These are phyloP conservation scores for Gastrophysa polygoni DNA, from an alignment of 2,888 invertebrate genomes.

Conservation along the genomic window DNA sequence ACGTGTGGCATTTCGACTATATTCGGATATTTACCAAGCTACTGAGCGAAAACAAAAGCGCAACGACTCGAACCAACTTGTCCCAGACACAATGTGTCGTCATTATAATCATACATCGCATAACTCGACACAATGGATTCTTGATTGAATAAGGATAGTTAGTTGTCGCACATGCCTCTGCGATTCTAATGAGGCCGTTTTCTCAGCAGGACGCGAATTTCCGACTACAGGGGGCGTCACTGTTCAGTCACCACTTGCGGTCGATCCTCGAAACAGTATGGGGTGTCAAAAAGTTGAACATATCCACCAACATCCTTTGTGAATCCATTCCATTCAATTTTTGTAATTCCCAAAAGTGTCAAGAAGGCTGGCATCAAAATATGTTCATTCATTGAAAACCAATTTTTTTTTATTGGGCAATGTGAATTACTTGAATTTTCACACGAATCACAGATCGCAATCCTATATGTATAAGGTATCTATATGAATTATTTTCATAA, in stretches of 20 bases:
- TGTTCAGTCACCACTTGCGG: slow-evolving; percentile 10
- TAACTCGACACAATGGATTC: slow-evolving; percentile 41
- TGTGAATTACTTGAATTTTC: too few species aligned
- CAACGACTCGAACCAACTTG: not conserved
- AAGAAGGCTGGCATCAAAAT: too few species aligned
- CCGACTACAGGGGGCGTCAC: slow-evolving; percentile 22
- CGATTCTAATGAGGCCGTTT: slow-evolving; percentile 47
- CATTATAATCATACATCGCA: slow-evolving; percentile 36
- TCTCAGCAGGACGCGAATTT: slow-evolving; percentile 38
- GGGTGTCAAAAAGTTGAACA: too few species aligned
- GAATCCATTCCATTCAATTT: too few species aligned
- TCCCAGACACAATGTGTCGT: slow-evolving; percentile 35
- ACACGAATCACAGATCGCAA: too few species aligned
- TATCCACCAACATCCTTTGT: too few species aligned
- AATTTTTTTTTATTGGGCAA: too few species aligned
- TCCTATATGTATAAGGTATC: too few species aligned
- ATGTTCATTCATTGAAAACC: too few species aligned
- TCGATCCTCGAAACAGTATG: too few species aligned
- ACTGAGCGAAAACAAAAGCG: slow-evolving; percentile 27
- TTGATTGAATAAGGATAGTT: slow-evolving; percentile 51
- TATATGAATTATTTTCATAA: too few species aligned
- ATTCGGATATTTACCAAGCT: not conserved
- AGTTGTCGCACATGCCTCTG: slow-evolving; percentile 39
- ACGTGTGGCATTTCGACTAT: not conserved
- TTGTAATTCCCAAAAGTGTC: too few species aligned